Evolutionary conservation across 2,797 vertebrate species (phyloP), one percentile per base, ranked within the genome.

Genomic region (Natrix natrix): DNA sequence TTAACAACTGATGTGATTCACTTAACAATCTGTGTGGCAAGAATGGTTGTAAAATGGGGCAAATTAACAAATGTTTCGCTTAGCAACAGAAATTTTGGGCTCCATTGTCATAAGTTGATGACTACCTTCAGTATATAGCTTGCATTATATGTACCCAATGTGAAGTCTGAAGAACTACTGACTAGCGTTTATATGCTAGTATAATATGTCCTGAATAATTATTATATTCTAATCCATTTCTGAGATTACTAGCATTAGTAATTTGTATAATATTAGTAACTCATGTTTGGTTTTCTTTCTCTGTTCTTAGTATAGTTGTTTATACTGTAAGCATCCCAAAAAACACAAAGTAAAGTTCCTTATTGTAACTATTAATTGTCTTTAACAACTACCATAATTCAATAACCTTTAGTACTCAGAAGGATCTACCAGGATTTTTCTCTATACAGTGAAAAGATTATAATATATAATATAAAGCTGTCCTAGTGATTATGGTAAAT

Each of bases 401-500:
- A 97, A 87, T 96, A 94, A 96, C 95, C 96, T 96, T 96, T 96
- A 97, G 96, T 95, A 92, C 95, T 97, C 97, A 97, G 94, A 97
- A 95, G 95, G 96, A 97, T 95, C 95, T 95, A 97, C 92, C 91
- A 96, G 95, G 94, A 97, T 96, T 96, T 97, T 97, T 96, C 95
- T 94, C 96, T 96, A 97, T 95, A 96, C 96, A 95, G 97, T 97
- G 96, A 96, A 97, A 96, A 96, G 94, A 96, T 93, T 97, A 92
- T 92, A 97, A 95, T 96, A 93, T 97, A 93, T 32, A 24, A 78
- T 96, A 97, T 95, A 97, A 95, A 97, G 93, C 96, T 94, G 95
- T 96, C 90, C 2, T 54, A 96, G 94, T 96, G 95, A 96, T 95
- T 95, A 52, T 1, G 48, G 48, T 52, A 96, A 96, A 96, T 95